Base-by-base conservation (phyloP, 2,113 vertebrate species). In the Zosterops pallidus region DNA sequence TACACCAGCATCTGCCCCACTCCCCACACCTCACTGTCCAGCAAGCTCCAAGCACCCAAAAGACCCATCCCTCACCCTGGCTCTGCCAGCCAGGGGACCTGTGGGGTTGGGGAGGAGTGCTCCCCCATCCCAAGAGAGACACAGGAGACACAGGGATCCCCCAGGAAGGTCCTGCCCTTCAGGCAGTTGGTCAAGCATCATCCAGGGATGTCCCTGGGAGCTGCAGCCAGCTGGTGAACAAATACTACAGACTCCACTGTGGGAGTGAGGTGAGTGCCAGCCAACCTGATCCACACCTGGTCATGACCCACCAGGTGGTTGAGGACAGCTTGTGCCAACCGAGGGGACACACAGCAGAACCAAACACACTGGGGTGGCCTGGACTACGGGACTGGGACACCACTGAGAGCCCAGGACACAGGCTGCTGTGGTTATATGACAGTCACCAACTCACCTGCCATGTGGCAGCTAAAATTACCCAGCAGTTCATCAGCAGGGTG, bases 131-230 rank as follows among this genome's bases (percentile, higher is more conserved):
- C 6, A 11, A 42, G 25, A 42, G 25, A 50, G 52, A 68, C 37
- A 35, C 6, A 1, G 47, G 39, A n/a, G 52, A 39, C 1, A 4
- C 3, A 0, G 42, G 37, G 71, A 42, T 5, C 22, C 50, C 49
- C 33, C 1, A 0, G 13, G 44, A 84, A 33, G 12, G 18, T 52
- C 41, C 68, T 41, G 29, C 24, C 47, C 21, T 39, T 59, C 64
- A 60, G 63, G 44, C 23, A 53, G 26, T 2, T 3, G 3, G n/a
- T 35, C 15, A 33, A 29, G 28, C 19, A 44, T 22, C 77, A 68
- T 44, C 5, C 2, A 3, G 21, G 49, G 55, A 31, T 44, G 68
- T 21, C 39, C 47, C 16, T 6, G 49, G 71, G 22, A 92, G 83
- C 70, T 75, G 75, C 77, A 50, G 67, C 44, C 86, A 75, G 60